These are phyloP conservation scores for Camelus dromedarius DNA, from an alignment of 2,113 vertebrate species.

Conservation along the genomic window DNA sequence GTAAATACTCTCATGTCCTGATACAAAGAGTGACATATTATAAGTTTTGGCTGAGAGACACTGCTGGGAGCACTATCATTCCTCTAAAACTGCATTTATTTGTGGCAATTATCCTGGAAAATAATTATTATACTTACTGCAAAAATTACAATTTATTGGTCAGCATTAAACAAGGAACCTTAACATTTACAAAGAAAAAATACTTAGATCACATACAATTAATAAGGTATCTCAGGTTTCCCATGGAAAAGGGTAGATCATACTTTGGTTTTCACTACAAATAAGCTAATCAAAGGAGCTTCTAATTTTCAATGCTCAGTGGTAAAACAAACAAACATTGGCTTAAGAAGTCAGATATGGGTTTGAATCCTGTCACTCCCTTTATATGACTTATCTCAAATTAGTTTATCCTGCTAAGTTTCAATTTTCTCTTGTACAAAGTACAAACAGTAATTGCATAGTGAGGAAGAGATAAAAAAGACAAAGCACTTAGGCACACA, in stretches of 20 bases:
- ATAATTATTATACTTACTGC: neutral
- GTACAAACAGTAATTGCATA: neutral
- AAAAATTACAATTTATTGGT: neutral
- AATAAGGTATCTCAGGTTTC: neutral
- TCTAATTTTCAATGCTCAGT: conserved; percentile 16
- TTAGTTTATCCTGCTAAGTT: conserved; percentile 29
- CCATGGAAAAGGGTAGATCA: neutral
- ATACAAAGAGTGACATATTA: neutral
- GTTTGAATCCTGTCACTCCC: neutral
- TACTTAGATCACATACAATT: neutral
- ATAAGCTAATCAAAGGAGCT: conserved; percentile 1
- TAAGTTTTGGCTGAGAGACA: conserved; percentile 32
- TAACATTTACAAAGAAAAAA: neutral
- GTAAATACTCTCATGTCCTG: conserved; percentile 12
- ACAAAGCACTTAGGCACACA: neutral
- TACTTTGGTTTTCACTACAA: neutral
- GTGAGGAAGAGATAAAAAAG: neutral
- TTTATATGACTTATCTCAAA: neutral
- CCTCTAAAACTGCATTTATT: conserved; percentile 36
- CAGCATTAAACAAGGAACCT: neutral
- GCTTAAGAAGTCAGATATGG: neutral
- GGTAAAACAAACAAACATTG: neutral
- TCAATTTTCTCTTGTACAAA: conserved; percentile 6
- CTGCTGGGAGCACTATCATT: neutral
- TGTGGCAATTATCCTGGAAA: conserved; percentile 42